Base-by-base conservation (phyloP, 2,888 invertebrate species). In the Melanchra persicariae region DNA sequence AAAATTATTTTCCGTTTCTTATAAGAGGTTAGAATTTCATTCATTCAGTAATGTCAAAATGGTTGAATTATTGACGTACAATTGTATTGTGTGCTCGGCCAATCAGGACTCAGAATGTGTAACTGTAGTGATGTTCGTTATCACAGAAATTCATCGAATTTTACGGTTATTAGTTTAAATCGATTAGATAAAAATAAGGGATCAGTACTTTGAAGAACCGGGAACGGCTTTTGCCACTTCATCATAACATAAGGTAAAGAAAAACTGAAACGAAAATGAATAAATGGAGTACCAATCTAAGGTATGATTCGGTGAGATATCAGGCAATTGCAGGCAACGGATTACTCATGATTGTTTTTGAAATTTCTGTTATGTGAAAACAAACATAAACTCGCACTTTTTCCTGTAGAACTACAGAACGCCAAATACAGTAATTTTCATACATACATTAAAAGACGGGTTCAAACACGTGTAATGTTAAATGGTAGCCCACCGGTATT, bases 1-100 rank as follows among this genome's bases (percentile, higher is more conserved):
- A 51, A 59, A 66, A 1, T 22, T 47, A 30, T 60, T 61, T 70
- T 65, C 12, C 62, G 24, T 52, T 54, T 64, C 22, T 10, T 45
- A 4, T 10, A 64, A 62, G 74, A 92, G 91, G 91, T 92, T 92
- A 91, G 79, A 81, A 81, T 72, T 77, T 75, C 80, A 57, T 81
- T 81, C 74, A 81, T 82, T 81, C 70, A 45, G 59, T 65, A 72
- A 83, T 84, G 85, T 81, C 89, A 87, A 57, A 80, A 49, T 84
- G 83, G 79, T 80, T 85, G 78, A 61, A 78, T 66, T 74, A 81
- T 84, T 90, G 90, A 89, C 88, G 89, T 88, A n/a, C n/a, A n/a
- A n/a, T n/a, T n/a, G n/a, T n/a, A 79, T 73, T 61, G 37, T 60
- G 9, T 15, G 5, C 15, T 7, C 19, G 62, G 43, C 84, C 85